A percentile compares a stretch with the other conserved stretches of the same genome.
Evolutionary conservation across 2,113 vertebrate species (phyloP).

Genomic region (Lepus timidus): DNA sequence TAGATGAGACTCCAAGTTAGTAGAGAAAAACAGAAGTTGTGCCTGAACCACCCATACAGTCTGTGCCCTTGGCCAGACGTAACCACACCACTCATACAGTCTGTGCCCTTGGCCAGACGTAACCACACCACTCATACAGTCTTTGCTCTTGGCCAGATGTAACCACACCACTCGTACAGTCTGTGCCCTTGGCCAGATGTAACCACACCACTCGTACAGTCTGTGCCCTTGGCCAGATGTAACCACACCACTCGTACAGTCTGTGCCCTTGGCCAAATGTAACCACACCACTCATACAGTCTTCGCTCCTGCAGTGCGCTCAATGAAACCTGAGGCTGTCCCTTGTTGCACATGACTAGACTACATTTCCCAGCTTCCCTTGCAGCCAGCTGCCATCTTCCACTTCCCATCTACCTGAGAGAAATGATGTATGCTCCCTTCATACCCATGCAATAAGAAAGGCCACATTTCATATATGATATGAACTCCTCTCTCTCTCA

Average conservation of each 20-base stretch:
- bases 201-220: too few species aligned
- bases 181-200: not conserved
- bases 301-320: not conserved
- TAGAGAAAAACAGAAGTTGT: slow-evolving; percentile 60
- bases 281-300: not conserved
- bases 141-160: too few species aligned
- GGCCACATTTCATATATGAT: not conserved
- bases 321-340: not conserved
- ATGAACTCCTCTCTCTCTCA: not conserved
- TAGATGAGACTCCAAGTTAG: slow-evolving; percentile 77
- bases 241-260: too few species aligned
- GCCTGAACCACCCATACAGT: not conserved
- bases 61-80: not conserved
- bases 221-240: too few species aligned
- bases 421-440: not conserved
- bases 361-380: not conserved
- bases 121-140: too few species aligned
- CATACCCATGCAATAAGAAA: not conserved
- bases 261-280: too few species aligned
- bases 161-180: not conserved
- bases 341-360: not conserved
- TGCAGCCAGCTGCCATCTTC: not conserved
- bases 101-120: too few species aligned
- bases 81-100: too few species aligned
- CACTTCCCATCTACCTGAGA: not conserved